These are phyloP conservation scores for Azorinus chamasolen DNA, from an alignment of 2,888 invertebrate species.

Conservation along the genomic window DNA sequence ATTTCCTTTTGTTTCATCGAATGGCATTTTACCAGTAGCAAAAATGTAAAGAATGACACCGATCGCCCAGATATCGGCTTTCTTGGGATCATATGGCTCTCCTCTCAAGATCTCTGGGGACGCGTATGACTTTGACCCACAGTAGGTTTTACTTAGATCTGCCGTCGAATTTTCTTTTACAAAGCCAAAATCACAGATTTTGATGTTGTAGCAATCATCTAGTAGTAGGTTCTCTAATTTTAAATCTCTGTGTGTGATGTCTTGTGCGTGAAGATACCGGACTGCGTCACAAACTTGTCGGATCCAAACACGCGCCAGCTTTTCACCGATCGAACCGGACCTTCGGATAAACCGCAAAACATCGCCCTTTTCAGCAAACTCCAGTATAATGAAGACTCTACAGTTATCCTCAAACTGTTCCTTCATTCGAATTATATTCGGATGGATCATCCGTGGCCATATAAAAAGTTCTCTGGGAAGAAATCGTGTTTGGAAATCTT, in stretches of 20 bases:
- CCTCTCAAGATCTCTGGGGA: slow-evolving; percentile 87
- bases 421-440: slow-evolving; percentile 92
- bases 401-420: slow-evolving; percentile 91
- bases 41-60: slow-evolving; percentile 87
- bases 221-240: slow-evolving; percentile 88
- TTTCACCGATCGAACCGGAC: slow-evolving; percentile 85
- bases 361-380: slow-evolving; percentile 86
- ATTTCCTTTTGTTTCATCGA: slow-evolving; percentile 86
- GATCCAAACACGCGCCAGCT: slow-evolving; percentile 84
- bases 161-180: slow-evolving; percentile 80
- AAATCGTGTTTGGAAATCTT: slow-evolving; percentile 93
- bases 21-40: slow-evolving; percentile 87
- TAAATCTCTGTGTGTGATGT: slow-evolving; percentile 87
- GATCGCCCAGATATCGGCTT: slow-evolving; percentile 87
- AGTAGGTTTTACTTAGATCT: slow-evolving; percentile 87
- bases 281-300: slow-evolving; percentile 85
- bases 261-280: slow-evolving; percentile 85
- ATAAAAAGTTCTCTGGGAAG: slow-evolving; percentile 94
- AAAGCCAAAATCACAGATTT: slow-evolving; percentile 87
- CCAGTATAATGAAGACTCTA: slow-evolving; percentile 86
- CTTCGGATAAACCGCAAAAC: slow-evolving; percentile 86
- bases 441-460: slow-evolving; percentile 92
- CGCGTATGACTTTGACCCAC: slow-evolving; percentile 87
- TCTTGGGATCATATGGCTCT: slow-evolving; percentile 87
- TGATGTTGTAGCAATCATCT: slow-evolving; percentile 86